Conservation (phyloP, 1,140 invertebrate species). For the Adoxophyes honmai region DNA sequence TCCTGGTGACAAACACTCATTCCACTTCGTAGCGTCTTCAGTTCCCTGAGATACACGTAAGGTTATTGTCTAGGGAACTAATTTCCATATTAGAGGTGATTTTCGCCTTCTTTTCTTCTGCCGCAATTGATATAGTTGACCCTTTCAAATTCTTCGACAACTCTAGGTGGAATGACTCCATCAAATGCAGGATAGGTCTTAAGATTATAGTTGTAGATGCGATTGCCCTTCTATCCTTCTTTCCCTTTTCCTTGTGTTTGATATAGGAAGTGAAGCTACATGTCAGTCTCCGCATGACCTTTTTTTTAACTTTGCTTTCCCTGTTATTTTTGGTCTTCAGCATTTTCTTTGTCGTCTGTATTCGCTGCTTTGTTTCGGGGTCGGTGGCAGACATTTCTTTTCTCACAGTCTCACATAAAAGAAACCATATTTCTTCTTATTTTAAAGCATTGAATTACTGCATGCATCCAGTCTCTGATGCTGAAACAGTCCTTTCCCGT, state of each 20-base stretch:
- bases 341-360: no score
- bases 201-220: slow-evolving; percentile 18
- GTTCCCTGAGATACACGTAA: not conserved
- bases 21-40: slow-evolving; percentile 21
- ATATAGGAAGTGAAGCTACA: slow-evolving; percentile 29
- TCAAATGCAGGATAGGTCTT: slow-evolving; percentile 14
- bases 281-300: no score
- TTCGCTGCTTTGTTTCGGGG: no score
- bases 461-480: no score
- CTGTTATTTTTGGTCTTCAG: no score
- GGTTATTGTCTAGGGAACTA: not conserved
- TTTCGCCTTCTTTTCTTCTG: slow-evolving; percentile 30
- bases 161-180: slow-evolving; percentile 15
- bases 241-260: slow-evolving; percentile 29
- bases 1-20: slow-evolving; percentile 9
- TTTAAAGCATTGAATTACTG: no score
- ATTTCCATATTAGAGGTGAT: slow-evolving; percentile 19
- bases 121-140: slow-evolving; percentile 24
- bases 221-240: slow-evolving; percentile 26
- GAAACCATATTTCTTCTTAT: no score
- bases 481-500: no score
- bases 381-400: no score
- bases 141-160: slow-evolving; percentile 17
- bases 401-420: no score
- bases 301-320: no score